Base-by-base conservation (phyloP, 2,113 vertebrate genomes). In the Sphyrna mokarran region DNA sequence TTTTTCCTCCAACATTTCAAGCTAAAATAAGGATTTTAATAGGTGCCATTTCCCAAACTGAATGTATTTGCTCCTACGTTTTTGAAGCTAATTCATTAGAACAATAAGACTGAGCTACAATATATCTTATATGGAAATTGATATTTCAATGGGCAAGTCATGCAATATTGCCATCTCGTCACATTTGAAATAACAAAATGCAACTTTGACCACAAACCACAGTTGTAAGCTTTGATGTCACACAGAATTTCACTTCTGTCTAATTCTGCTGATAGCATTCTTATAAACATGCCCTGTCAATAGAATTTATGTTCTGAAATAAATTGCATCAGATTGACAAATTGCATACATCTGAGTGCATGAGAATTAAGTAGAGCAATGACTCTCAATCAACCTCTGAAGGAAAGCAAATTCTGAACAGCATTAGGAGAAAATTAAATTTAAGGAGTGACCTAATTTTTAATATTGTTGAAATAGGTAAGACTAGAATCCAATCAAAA, bases 121-220 rank as follows among this genome's bases (percentile, higher is more conserved):
- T 18, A n/a, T 40, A 93, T n/a, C 20, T 66, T 37, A 23, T n/a
- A 66, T 37, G 7, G 5, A 66, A n/a, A 16, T 68, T 93, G n/a
- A 20, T 9, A 93, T 68, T 58, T 93, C 33, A 22, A 8, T 68
- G 0, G 37, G 33, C 89, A 66, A 91, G 20, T 23, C 18, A 20
- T 7, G 20, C 14, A 68, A 63, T n/a, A 22, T n/a, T 63, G 20
- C 66, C 22, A n/a, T 13, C 93, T 43, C 3, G 70, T 94, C 40
- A 70, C 37, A 69, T 40, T 26, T 22, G 3, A 69, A 23, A 43
- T 22, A 10, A 26, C 22, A 18, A 68, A 70, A 1, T 94, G 66
- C 13, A 76, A 70, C 69, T 90, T 61, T 76, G 69, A 95, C 94
- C 63, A 68, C n/a, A 69, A 94, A 94, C 61, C 87, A 90, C 87